A percentile compares a stretch with the other conserved stretches of the same genome.
phyloP scores from a whole-genome alignment of 2,888 invertebrate genomes.

The Drosophila conformis region DNA sequence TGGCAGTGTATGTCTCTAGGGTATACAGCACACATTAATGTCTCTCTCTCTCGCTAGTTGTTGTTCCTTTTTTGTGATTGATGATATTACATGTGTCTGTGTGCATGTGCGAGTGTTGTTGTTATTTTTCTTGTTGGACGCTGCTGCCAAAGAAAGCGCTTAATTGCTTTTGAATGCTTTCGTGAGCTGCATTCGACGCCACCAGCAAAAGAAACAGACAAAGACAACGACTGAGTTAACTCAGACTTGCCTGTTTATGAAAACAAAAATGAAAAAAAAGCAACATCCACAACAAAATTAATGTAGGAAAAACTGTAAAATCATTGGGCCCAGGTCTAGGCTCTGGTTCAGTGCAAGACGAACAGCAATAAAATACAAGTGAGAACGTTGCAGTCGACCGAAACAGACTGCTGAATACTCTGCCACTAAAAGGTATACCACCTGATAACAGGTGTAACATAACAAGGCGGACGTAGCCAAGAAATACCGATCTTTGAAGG shows the following conservation, averaged over 20 bases:
- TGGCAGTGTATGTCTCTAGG: conserved; percentile 12
- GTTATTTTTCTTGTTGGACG: conserved; percentile 22
- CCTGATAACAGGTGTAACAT: neutral
- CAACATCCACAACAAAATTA: neutral
- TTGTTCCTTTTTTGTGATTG: conserved; percentile 48
- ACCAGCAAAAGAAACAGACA: conserved; percentile 28
- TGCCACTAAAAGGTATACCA: neutral
- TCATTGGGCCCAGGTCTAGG: conserved; percentile 48
- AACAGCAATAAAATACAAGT: conserved; percentile 7
- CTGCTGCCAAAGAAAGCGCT: conserved; percentile 64
- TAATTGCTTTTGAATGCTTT: conserved; percentile 73
- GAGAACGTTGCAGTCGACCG: neutral
- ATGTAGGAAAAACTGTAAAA: conserved; percentile 46
- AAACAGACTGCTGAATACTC: neutral
- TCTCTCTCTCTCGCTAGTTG: conserved; percentile 1
- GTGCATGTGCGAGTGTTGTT: conserved; percentile 10
- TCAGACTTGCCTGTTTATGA: conserved; percentile 33
- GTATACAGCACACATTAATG: conserved; percentile 10
- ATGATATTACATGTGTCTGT: conserved; percentile 61
- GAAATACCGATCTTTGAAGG: neutral
- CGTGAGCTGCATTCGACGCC: conserved; percentile 63
- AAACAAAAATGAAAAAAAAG: conserved; percentile 1
- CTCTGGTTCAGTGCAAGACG: neutral
- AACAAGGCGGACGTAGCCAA: neutral
- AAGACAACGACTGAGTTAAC: conserved; percentile 20